Base-by-base conservation (phyloP, 1,140 invertebrate species). In the Trichonephila clavipes region DNA sequence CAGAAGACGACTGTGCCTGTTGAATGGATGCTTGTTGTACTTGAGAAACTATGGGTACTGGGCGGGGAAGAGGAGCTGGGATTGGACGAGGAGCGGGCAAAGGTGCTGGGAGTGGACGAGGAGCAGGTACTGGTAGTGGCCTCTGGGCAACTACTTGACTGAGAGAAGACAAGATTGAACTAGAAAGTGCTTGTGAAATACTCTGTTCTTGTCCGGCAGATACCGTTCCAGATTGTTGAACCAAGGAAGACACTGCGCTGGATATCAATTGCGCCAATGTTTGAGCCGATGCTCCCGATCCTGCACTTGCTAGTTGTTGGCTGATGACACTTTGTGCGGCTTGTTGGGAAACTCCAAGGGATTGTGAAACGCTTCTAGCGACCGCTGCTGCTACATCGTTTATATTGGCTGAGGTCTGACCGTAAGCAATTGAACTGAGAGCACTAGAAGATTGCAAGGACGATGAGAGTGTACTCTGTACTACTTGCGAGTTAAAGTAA, bases 281-380 rank as follows among this genome's bases (percentile, higher is more conserved):
- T 59, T 51, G 40, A 21, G 82, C n/a, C 4, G 82, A 51, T 58
- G 40, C 51, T 21, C 21, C 21, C 5, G 82, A 85, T 34, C 82
- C 82, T 18, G 24, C n/a, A 85, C 82, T 85, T 51, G 82, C 58
- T 16, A 85, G 82, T 58, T 44, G 82, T 40, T 85, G 82, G 34
- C 18, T 28, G 19, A 85, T 8, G 8, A 58, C 21, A 40, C 40
- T 85, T 85, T 58, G 40, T 10, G 44, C 18, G 19, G 44, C 4
- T 12, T 34, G 44, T 51, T 85, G 40, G 1, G 82, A 85, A 18
- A 85, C 5, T 21, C 82, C 82, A 51, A 51, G 7, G 40, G 3
- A n/a, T 59, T 44, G 82, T 28, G 40, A 2, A 18, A 85, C 2
- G 16, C 3, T 58, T 7, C 6, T 85, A n/a, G 82, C 40, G 14